A percentile compares a stretch with the other conserved stretches of the same genome.
Evolutionary conservation across 2,888 invertebrate species (phyloP).

Genomic region (Agrochola litura): DNA sequence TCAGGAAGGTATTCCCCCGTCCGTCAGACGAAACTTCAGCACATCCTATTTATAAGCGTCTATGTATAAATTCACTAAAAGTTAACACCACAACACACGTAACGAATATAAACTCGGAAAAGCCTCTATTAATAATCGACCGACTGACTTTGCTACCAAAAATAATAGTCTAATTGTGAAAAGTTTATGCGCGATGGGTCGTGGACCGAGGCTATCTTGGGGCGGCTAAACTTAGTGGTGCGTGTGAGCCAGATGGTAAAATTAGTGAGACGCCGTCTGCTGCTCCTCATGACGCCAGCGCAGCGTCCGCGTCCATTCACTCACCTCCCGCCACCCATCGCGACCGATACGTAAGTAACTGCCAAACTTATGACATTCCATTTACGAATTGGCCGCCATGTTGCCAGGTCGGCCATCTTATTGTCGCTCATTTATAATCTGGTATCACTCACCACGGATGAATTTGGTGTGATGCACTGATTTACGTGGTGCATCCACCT

Average conservation of each 20-base stretch:
- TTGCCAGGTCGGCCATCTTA: constrained; percentile 78
- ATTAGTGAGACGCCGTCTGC: constrained; percentile 90
- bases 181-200: constrained; percentile 91
- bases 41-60: constrained; percentile 91
- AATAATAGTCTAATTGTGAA: constrained; percentile 91
- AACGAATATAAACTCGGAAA: constrained; percentile 91
- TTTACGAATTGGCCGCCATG: constrained; percentile 82
- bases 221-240: constrained; percentile 91
- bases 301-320: constrained; percentile 83
- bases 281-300: constrained; percentile 86
- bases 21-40: constrained; percentile 90
- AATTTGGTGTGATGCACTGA: constrained; percentile 41
- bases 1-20: constrained; percentile 91
- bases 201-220: constrained; percentile 91
- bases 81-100: constrained; percentile 91
- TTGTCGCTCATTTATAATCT: constrained; percentile 66
- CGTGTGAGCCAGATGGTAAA: constrained; percentile 90
- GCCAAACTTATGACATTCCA: constrained; percentile 90
- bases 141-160: constrained; percentile 91
- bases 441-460: constrained; percentile 47
- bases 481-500: constrained; percentile 19
- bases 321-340: constrained; percentile 81
- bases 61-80: constrained; percentile 91
- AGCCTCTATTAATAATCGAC: constrained; percentile 91
- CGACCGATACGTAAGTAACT: constrained; percentile 80